Evolutionary conservation across 2,797 vertebrate species (phyloP).

Genomic region (Stomatorhinus walkeri): DNA sequence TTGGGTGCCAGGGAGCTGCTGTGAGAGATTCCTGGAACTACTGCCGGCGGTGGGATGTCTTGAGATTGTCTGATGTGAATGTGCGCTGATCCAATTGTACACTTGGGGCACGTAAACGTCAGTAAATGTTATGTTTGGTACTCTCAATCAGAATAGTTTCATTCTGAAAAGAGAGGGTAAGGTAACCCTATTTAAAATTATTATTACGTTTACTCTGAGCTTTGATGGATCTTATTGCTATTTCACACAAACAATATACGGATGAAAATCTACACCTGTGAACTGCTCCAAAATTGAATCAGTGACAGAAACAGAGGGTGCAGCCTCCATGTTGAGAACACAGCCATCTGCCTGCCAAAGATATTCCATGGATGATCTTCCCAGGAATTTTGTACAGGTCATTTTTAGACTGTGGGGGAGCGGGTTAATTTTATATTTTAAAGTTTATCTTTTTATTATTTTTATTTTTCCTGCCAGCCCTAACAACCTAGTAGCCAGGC

Average conservation of each 20-base stretch:
- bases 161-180: not conserved
- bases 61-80: not conserved
- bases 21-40: not conserved
- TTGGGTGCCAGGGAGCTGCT: not conserved
- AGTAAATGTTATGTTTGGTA: not conserved
- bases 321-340: not conserved
- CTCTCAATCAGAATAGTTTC: not conserved
- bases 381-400: not conserved
- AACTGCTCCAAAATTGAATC: not conserved
- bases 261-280: not conserved
- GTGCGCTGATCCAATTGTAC: not conserved
- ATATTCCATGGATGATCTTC: not conserved
- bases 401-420: not conserved
- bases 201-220: not conserved
- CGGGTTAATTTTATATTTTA: not conserved
- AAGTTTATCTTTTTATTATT: not conserved
- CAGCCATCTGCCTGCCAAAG: not conserved
- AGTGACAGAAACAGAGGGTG: not conserved
- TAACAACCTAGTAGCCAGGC: not conserved
- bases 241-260: not conserved
- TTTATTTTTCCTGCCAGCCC: not conserved
- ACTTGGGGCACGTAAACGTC: not conserved
- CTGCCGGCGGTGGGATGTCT: not conserved
- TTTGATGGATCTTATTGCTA: not conserved
- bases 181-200: not conserved